These are phyloP conservation scores for Synanthedon formicaeformis DNA, from an alignment of 2,888 invertebrate genomes.

Conservation along the genomic window DNA sequence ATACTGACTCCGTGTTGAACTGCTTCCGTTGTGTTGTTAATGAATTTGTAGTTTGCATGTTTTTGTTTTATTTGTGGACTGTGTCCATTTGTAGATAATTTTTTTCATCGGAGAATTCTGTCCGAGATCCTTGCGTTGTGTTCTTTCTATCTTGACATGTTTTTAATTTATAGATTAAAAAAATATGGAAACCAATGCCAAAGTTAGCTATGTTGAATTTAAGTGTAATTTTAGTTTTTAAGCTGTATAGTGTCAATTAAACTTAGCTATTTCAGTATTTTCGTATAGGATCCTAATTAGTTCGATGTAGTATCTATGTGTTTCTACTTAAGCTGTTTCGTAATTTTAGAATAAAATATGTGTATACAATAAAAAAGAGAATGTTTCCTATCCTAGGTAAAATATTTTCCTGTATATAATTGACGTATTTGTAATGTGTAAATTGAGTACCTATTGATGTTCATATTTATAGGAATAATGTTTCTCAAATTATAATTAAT, in stretches of 20 bases:
- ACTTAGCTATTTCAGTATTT: slow-evolving; percentile 59
- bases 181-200: slow-evolving; percentile 68
- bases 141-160: slow-evolving; percentile 55
- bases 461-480: slow-evolving; percentile 52
- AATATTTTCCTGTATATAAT: slow-evolving; percentile 55
- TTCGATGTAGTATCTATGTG: slow-evolving; percentile 50
- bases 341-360: slow-evolving; percentile 48
- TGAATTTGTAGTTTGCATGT: slow-evolving; percentile 35
- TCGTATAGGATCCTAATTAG: slow-evolving; percentile 55
- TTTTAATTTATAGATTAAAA: slow-evolving; percentile 58
- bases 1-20: slow-evolving; percentile 39
- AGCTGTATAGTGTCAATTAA: slow-evolving; percentile 70
- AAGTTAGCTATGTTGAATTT: slow-evolving; percentile 70
- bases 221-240: slow-evolving; percentile 55
- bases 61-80: slow-evolving; percentile 42
- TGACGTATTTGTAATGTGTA: slow-evolving; percentile 51
- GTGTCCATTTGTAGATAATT: slow-evolving; percentile 18
- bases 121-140: slow-evolving; percentile 41
- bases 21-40: slow-evolving; percentile 54
- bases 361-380: slow-evolving; percentile 55
- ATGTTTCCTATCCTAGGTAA: slow-evolving; percentile 63
- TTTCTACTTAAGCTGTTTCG: slow-evolving; percentile 54
- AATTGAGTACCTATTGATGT: slow-evolving; percentile 66
- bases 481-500: slow-evolving; percentile 25
- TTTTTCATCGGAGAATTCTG: slow-evolving; percentile 2